Evolutionary conservation across 1,140 invertebrate genomes (phyloP).

Genomic region (Harlomillsia oculata): DNA sequence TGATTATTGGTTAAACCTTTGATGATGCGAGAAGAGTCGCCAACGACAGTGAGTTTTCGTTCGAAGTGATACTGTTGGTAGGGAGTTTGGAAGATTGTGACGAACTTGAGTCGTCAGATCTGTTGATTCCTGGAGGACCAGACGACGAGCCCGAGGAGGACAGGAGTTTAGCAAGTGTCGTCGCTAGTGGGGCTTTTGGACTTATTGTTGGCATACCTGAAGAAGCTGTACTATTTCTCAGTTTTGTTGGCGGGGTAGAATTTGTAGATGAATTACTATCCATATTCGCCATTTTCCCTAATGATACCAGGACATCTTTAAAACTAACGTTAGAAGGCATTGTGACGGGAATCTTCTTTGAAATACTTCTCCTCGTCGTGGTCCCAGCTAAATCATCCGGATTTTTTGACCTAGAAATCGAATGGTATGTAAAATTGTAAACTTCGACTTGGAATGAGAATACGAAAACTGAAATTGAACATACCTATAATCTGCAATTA

Average conservation of each 20-base stretch:
- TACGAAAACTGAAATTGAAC: constrained; percentile 36
- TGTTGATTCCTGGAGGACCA: constrained; percentile 1
- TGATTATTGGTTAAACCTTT: constrained; percentile 46
- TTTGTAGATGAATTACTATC: constrained; percentile 6
- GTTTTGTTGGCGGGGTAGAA: not conserved
- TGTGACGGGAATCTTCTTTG: constrained; percentile 36
- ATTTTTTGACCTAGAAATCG: constrained; percentile 25
- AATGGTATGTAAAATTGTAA: not conserved
- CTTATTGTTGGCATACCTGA: constrained; percentile 1
- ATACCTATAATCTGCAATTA: constrained; percentile 67
- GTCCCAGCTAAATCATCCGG: constrained; percentile 38
- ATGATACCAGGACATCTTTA: constrained; percentile 66
- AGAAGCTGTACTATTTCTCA: constrained; percentile 3
- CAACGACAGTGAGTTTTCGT: constrained; percentile 43
- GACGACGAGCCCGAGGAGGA: constrained; percentile 11
- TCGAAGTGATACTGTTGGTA: constrained; percentile 7
- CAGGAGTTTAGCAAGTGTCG: constrained; percentile 26
- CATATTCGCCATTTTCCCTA: constrained; percentile 50
- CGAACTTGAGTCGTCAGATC: constrained; percentile 2
- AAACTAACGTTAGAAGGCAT: constrained; percentile 47
- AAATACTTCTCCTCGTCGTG: constrained; percentile 43
- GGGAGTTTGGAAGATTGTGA: constrained; percentile 10
- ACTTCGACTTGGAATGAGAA: constrained; percentile 1
- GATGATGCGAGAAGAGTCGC: constrained; percentile 51
- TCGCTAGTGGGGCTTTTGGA: constrained; percentile 12